These are phyloP conservation scores for Orientallactaga bullata DNA, from an alignment of 2,113 vertebrate species.

Conservation along the genomic window DNA sequence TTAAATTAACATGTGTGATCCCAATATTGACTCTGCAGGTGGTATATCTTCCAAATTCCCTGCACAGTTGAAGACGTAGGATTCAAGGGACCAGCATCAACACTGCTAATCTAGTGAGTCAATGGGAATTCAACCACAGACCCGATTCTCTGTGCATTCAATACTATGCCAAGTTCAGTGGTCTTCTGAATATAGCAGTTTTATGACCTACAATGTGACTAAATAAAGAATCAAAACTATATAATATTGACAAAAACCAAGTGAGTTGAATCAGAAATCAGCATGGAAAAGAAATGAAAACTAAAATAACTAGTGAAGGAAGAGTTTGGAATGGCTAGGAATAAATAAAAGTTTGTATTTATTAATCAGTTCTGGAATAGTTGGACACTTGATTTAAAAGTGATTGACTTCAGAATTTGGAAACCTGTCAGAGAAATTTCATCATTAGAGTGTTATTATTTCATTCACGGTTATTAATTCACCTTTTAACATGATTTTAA, in stretches of 20 bases:
- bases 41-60: slow-evolving; percentile 36
- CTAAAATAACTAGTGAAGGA: background rate
- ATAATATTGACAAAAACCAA: slow-evolving; percentile 48
- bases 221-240: slow-evolving; percentile 60
- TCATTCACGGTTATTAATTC: slow-evolving; percentile 70
- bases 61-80: background rate
- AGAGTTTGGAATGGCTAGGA: background rate
- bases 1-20: slow-evolving; percentile 10
- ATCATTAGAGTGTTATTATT: slow-evolving; percentile 66
- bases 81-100: slow-evolving; percentile 51
- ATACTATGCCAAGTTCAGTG: background rate
- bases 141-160: background rate
- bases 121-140: background rate
- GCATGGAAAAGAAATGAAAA: slow-evolving; percentile 45
- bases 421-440: slow-evolving; percentile 54
- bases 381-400: slow-evolving; percentile 58
- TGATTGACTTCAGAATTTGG: slow-evolving; percentile 65
- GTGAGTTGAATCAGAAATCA: slow-evolving; percentile 41
- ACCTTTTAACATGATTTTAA: slow-evolving; percentile 72
- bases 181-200: slow-evolving; percentile 48
- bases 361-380: slow-evolving; percentile 21
- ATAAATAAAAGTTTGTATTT: slow-evolving; percentile 42
- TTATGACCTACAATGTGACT: background rate
- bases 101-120: background rate
- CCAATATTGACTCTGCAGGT: background rate